Base-by-base conservation (phyloP, 2,113 vertebrate species). In the Sorex araneus region DNA sequence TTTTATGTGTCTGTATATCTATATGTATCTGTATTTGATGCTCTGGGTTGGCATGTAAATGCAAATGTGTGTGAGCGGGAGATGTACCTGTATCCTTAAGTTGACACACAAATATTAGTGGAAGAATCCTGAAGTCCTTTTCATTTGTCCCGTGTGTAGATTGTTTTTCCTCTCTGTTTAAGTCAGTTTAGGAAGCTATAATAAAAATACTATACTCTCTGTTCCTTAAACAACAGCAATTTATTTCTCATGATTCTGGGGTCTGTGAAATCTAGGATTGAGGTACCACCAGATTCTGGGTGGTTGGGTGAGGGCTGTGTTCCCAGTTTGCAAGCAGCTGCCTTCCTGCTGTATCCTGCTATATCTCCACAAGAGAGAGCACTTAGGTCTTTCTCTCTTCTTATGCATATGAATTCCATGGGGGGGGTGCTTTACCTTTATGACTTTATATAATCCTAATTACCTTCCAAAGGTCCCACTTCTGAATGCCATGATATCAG, bases 291-390 rank as follows among this genome's bases (percentile, higher is more conserved):
- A 88, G 47, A 63, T 63, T 70, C 78, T 82, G 3, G 54, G 47
- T 21, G 19, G 6, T 69, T 45, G 45, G 30, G 6, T 43, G 45
- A 92, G 47, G 18, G 18, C 34, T 8, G 2, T 34, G 25, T 83
- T 88, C 36, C 45, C 80, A 30, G 19, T 70, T 83, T 83, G 47
- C 34, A 93, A n/a, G 45, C 34, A 54, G 71, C 70, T 50, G 18
- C 63, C 79, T 83, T 63, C 60, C 76, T 92, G 47, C 63, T 77
- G 34, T 87, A 47, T 63, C 60, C 76, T 92, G 47, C 63, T 77
- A 28, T 87, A 47, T 77, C 70, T 27, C 87, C 70, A 83, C 60
- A 69, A 3, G 10, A 36, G 45, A 81, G 60, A 54, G 23, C 73
- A 23, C 45, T 76, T 30, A 67, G 15, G 18, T 67, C 84, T 82